These are phyloP conservation scores for Megalopta genalis DNA, from an alignment of 1,140 invertebrate genomes.

Conservation along the genomic window DNA sequence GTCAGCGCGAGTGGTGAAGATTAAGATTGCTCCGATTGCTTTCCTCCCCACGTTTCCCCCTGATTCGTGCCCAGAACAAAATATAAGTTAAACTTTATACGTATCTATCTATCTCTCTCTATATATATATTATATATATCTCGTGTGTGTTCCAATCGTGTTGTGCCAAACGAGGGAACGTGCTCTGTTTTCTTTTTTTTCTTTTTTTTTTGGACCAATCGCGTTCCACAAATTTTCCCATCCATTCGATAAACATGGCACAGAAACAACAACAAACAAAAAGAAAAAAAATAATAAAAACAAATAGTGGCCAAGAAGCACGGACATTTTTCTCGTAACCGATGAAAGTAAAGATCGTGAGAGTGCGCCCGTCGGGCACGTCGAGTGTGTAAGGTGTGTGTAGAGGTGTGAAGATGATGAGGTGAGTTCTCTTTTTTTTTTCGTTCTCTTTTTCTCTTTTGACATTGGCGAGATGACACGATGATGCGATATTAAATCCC, in stretches of 20 bases:
- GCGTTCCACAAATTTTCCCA: neutral
- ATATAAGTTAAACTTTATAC: neutral
- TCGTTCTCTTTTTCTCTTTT: no score
- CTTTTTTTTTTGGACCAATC: neutral
- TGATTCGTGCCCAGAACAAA: neutral
- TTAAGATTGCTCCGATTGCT: neutral
- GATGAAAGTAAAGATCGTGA: constrained; percentile 16
- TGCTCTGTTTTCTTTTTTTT: neutral
- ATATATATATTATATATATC: no score
- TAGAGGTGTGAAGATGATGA: constrained; percentile 31
- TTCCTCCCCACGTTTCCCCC: neutral
- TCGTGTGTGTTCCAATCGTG: neutral
- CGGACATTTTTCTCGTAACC: constrained; percentile 24
- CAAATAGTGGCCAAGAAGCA: constrained; percentile 22
- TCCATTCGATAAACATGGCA: constrained; percentile 11
- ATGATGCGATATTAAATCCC: constrained; percentile 38
- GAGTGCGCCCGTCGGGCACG: neutral
- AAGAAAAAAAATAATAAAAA: no score
- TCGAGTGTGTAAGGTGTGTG: constrained; percentile 4
- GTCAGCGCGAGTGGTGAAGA: constrained; percentile 45
- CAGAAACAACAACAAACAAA: no score
- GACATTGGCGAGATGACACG: constrained; percentile 37
- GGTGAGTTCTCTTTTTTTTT: constrained; percentile 23
- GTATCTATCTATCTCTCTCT: no score
- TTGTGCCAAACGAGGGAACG: neutral